Evolutionary conservation across 2,797 vertebrate genomes (phyloP).

Genomic region (Notoglanidium macrostoma): DNA sequence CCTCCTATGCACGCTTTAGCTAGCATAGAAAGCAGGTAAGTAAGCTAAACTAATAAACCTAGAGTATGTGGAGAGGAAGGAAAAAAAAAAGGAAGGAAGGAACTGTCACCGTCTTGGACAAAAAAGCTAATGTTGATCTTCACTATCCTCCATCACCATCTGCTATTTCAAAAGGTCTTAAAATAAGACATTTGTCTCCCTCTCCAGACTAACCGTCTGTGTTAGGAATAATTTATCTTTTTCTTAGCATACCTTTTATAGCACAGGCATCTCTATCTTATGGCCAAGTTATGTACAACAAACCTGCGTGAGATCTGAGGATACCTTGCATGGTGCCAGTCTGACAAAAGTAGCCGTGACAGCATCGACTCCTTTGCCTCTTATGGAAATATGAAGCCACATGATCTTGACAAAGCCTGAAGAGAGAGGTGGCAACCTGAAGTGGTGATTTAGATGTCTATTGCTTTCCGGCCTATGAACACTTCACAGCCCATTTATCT

Average conservation of each 20-base stretch:
- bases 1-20: conserved; percentile 49
- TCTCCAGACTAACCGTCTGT: conserved; percentile 44
- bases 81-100: conserved; percentile 13
- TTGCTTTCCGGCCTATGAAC: conserved; percentile 35
- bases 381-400: conserved; percentile 39
- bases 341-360: conserved; percentile 28
- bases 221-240: conserved; percentile 39
- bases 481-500: conserved; percentile 53
- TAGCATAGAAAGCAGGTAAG: conserved; percentile 34
- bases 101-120: conserved; percentile 27
- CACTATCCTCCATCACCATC: conserved; percentile 18
- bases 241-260: conserved; percentile 45
- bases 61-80: background rate
- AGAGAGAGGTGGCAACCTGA: conserved; percentile 40
- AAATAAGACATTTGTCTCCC: conserved; percentile 32
- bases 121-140: conserved; percentile 14
- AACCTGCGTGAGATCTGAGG: conserved; percentile 24
- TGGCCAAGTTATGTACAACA: conserved; percentile 44
- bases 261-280: conserved; percentile 31
- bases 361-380: conserved; percentile 36
- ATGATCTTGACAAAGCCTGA: conserved; percentile 32
- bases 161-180: conserved; percentile 36
- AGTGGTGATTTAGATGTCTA: conserved; percentile 30
- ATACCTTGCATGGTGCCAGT: conserved; percentile 34
- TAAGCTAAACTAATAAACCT: background rate